phyloP scores from a whole-genome alignment of 2,113 vertebrate species.

The Aldabrachelys gigantea region DNA sequence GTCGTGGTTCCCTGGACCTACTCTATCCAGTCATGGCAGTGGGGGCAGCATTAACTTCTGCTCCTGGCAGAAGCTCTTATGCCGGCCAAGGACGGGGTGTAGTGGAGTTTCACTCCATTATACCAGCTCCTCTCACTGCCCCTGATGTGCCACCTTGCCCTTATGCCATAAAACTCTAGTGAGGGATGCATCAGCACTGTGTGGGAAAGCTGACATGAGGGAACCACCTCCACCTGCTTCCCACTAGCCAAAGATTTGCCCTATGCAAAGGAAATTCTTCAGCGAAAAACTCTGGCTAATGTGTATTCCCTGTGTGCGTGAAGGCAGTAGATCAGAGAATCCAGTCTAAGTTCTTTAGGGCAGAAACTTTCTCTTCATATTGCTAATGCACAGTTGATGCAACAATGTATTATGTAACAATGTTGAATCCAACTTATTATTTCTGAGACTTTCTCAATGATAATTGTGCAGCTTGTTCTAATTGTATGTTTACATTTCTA shows the following conservation, averaged over 20 bases:
- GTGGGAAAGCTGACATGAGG: not conserved
- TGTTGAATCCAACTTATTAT: not conserved
- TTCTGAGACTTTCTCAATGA: not conserved
- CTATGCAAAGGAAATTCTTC: not conserved
- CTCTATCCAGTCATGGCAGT: not conserved
- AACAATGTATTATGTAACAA: not conserved
- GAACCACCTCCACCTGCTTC: not conserved
- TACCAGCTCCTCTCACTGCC: not conserved
- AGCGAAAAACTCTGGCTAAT: not conserved
- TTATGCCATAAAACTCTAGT: not conserved
- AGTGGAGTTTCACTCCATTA: not conserved
- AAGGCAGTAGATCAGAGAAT: not conserved
- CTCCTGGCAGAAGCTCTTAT: not conserved
- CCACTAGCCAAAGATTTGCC: not conserved
- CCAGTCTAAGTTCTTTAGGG: rapidly evolving
- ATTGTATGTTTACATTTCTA: not conserved
- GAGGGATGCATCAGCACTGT: not conserved
- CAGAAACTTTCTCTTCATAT: not conserved
- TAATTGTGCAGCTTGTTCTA: not conserved
- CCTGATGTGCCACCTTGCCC: not conserved
- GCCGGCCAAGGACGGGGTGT: not conserved
- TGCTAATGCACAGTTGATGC: too few species aligned
- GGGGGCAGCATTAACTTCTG: not conserved
- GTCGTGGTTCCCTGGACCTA: not conserved
- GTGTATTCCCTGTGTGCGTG: rapidly evolving